Conservation (phyloP, 2,888 invertebrate species). For the Spilarctia lutea region DNA sequence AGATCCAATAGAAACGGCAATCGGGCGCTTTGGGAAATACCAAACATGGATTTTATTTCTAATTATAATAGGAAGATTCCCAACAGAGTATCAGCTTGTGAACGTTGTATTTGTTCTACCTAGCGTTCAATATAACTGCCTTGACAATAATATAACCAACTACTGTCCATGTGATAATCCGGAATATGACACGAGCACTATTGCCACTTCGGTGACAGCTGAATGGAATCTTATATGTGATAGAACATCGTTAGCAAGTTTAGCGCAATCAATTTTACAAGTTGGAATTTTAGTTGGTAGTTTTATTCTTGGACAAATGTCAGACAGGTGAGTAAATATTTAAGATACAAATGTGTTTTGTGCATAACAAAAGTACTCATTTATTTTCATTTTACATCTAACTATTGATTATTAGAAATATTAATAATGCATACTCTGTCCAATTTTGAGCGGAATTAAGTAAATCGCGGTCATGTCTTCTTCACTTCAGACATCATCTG, state of each 20-base stretch:
- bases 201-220: conserved; percentile 85
- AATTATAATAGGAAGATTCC: conserved; percentile 82
- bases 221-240: conserved; percentile 88
- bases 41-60: conserved; percentile 83
- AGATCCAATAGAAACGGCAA: conserved; percentile 74
- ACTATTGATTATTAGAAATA: background rate
- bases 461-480: no score
- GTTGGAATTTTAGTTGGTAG: conserved; percentile 86
- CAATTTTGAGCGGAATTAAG: no score
- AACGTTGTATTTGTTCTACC: conserved; percentile 87
- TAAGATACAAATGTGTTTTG: background rate
- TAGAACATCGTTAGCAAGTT: conserved; percentile 81
- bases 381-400: background rate
- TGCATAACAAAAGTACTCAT: background rate
- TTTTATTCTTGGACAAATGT: conserved; percentile 83
- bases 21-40: conserved; percentile 85
- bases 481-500: no score
- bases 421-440: background rate
- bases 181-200: conserved; percentile 83
- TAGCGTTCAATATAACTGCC: conserved; percentile 80
- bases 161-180: conserved; percentile 78
- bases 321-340: conserved; percentile 71
- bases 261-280: conserved; percentile 86
- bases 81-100: conserved; percentile 85
- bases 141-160: conserved; percentile 74